phyloP scores from a whole-genome alignment of 2,113 vertebrate genomes.

The Craseonycteris thonglongyai region DNA sequence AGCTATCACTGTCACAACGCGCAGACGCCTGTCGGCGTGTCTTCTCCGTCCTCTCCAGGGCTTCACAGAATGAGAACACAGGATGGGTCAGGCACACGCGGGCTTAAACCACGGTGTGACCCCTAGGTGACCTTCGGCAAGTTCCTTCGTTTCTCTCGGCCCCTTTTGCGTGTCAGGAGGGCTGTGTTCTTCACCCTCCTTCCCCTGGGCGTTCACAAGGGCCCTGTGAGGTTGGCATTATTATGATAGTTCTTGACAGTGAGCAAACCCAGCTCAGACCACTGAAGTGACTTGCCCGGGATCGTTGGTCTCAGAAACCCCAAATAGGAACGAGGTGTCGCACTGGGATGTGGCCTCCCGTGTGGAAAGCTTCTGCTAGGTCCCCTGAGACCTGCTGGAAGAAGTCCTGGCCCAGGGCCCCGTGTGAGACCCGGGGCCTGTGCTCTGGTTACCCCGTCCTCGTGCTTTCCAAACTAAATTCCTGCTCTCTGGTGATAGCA shows the following conservation, averaged over 20 bases:
- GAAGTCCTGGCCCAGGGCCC: background rate
- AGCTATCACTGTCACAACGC: accelerated
- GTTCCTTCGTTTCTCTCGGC: background rate
- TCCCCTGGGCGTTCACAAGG: background rate
- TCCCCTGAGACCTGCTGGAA: background rate
- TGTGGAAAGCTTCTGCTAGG: background rate
- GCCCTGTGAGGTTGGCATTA: background rate
- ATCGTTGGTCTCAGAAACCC: background rate
- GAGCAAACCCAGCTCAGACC: background rate
- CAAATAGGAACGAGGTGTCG: background rate
- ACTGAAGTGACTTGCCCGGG: background rate
- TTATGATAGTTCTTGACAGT: background rate
- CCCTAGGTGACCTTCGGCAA: background rate
- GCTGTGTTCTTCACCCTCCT: background rate
- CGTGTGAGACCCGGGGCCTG: background rate
- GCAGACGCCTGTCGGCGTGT: accelerated
- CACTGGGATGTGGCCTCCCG: background rate
- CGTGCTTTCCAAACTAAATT: constrained; percentile 14
- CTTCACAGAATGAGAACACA: background rate
- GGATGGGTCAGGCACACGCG: background rate
- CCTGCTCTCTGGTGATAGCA: background rate
- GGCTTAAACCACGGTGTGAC: background rate
- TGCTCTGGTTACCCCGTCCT: background rate
- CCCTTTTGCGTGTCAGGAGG: background rate
- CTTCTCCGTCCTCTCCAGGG: background rate